Evolutionary conservation across 2,888 invertebrate species (phyloP).

Genomic region (Apodemia hepburni): DNA sequence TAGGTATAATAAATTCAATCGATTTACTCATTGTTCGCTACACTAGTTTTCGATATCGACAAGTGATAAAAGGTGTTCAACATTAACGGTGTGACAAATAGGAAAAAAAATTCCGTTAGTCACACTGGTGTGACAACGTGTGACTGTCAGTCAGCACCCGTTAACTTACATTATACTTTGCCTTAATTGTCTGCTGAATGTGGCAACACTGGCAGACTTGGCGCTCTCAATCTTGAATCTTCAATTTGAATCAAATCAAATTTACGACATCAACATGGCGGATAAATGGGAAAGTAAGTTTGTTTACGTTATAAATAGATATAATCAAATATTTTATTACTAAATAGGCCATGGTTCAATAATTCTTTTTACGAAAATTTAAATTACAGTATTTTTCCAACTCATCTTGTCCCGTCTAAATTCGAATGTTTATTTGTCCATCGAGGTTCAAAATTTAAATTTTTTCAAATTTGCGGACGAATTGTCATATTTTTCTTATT

Average conservation of each 20-base stretch:
- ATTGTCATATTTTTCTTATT: conserved; percentile 47
- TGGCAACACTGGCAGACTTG: conserved; percentile 44
- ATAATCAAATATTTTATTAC: conserved; percentile 22
- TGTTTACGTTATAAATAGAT: conserved; percentile 54
- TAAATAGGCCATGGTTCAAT: conserved; percentile 17
- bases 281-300: conserved; percentile 89
- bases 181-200: conserved; percentile 22
- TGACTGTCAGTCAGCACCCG: too few relatives aligned
- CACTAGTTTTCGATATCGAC: too few relatives aligned
- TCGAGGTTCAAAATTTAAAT: conserved; percentile 76
- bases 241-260: conserved; percentile 52
- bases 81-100: too few relatives aligned
- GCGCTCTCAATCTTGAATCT: conserved; percentile 49
- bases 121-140: too few relatives aligned
- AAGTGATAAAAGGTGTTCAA: too few relatives aligned
- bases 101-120: too few relatives aligned
- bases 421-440: conserved; percentile 37
- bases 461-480: conserved; percentile 70
- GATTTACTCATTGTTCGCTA: too few relatives aligned
- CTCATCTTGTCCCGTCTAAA: conserved; percentile 30
- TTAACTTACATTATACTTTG: conserved; percentile 21
- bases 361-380: conserved; percentile 30
- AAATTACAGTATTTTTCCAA: conserved; percentile 30
- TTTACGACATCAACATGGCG: conserved; percentile 87
- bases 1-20: too few relatives aligned